Evolutionary conservation across 1,140 invertebrate species (phyloP), one percentile per base, ranked within the genome.

Genomic region (Paralvinella palmiformis): DNA sequence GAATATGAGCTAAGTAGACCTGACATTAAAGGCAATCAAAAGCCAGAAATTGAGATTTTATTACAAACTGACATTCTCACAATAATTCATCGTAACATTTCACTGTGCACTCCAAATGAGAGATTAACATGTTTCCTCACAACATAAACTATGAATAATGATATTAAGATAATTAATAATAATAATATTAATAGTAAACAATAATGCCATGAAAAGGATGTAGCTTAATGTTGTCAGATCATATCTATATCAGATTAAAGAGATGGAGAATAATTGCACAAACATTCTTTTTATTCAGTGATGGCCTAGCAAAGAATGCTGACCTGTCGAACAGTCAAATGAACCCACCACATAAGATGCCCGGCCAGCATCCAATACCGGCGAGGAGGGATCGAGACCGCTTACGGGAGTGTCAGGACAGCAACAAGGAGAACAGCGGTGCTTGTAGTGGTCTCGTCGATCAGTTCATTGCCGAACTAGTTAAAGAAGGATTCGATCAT

Each of bases 401-500:
- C 59, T 73, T 72, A 60, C 71, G 72, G 10, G 74, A 78, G 60
- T 71, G 69, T 29, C 71, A 73, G 27, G 76, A 78, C 53, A 65
- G 70, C 45, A 79, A 78, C 68, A 79, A 79, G 59, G 79, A 79
- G 64, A 80, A 79, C 59, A n/a, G 56, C 7, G 36, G 41, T 15
- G 36, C n/a, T 32, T 60, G 78, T 37, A 74, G 79, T 44, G 94
- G 94, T 76, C 86, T 95, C 35, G 94, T 93, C 76, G 88, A 95
- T 79, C 90, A 92, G 73, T 90, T 94, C 73, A 92, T 96, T 52
- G 87, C 90, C 1, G 86, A 88, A 63, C 81, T 96, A 48, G 91
- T 92, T 32, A 87, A 86, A 24, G 91, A 94, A 72, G 93, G 93
- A 1, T 95, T 92, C 73, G 86, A 91, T 3, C 89, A 91, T 73